phyloP scores from a whole-genome alignment of 2,888 invertebrate species.

The Zaprionus obscuricornis region DNA sequence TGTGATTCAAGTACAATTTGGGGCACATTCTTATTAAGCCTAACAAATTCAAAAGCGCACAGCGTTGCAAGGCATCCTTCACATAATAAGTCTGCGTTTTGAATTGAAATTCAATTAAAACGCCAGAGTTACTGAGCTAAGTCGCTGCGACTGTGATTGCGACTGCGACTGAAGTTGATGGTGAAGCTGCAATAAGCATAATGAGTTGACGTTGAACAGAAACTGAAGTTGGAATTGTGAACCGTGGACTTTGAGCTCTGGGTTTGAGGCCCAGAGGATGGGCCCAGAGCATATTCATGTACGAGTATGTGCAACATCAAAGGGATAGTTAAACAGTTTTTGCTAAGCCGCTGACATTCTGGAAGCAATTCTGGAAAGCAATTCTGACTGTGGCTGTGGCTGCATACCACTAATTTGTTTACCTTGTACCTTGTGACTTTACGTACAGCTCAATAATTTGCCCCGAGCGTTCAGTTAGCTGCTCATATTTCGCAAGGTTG shows the following conservation, averaged over 20 bases:
- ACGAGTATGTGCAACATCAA: conserved; percentile 55
- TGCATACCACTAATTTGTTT: conserved; percentile 65
- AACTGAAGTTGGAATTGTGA: conserved; percentile 4
- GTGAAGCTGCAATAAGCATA: conserved; percentile 48
- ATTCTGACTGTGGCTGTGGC: conserved; percentile 1
- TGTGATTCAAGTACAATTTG: conserved; percentile 20
- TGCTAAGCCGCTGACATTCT: conserved; percentile 29
- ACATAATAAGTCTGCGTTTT: conserved; percentile 38
- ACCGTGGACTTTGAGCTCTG: neutral
- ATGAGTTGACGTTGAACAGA: conserved; percentile 51
- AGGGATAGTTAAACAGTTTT: conserved; percentile 62
- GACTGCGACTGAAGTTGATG: no score
- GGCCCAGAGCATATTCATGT: conserved; percentile 29
- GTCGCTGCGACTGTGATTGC: no score
- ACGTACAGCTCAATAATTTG: conserved; percentile 44
- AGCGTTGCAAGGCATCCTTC: conserved; percentile 31
- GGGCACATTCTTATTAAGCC: conserved; percentile 11
- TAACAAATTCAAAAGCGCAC: conserved; percentile 26
- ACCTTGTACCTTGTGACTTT: conserved; percentile 50
- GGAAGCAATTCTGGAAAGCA: conserved; percentile 1
- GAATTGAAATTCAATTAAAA: conserved; percentile 58
- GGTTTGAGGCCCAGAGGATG: neutral
- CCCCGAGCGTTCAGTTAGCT: conserved; percentile 29
- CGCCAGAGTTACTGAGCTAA: neutral
- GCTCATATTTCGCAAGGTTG: conserved; percentile 58